These are phyloP conservation scores for Notamacropus eugenii DNA, from an alignment of 2,797 vertebrate species.

Conservation along the genomic window DNA sequence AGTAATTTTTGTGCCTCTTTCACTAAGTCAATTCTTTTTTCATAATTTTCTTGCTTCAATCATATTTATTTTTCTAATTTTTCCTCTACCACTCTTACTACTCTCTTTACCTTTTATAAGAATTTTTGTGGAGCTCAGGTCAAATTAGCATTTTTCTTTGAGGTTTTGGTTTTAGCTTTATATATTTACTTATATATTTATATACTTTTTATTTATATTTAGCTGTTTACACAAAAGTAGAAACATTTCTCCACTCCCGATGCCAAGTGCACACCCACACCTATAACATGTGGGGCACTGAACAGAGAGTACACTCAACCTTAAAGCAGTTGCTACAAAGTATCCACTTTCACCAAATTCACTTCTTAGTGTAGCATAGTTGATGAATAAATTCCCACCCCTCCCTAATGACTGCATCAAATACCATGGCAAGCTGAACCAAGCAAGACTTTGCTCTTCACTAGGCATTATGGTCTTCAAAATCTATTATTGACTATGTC, in stretches of 20 bases:
- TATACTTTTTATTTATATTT: too few relatives aligned
- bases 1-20: neutral
- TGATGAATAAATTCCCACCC: neutral
- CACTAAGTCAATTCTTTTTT: neutral
- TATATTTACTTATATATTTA: too few relatives aligned
- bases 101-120: neutral
- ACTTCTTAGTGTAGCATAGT: neutral
- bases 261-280: neutral
- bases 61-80: neutral
- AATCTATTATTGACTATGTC: neutral
- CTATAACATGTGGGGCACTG: neutral
- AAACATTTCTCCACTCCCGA: neutral
- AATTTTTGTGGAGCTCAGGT: neutral
- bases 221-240: neutral
- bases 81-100: neutral
- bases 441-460: neutral
- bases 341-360: neutral
- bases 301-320: neutral
- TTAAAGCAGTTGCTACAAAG: neutral
- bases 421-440: neutral
- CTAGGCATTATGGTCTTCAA: neutral
- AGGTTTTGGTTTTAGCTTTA: neutral
- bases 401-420: neutral
- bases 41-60: neutral
- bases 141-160: neutral